phyloP scores from a whole-genome alignment of 2,113 vertebrate species.

The Leptodactylus fuscus region DNA sequence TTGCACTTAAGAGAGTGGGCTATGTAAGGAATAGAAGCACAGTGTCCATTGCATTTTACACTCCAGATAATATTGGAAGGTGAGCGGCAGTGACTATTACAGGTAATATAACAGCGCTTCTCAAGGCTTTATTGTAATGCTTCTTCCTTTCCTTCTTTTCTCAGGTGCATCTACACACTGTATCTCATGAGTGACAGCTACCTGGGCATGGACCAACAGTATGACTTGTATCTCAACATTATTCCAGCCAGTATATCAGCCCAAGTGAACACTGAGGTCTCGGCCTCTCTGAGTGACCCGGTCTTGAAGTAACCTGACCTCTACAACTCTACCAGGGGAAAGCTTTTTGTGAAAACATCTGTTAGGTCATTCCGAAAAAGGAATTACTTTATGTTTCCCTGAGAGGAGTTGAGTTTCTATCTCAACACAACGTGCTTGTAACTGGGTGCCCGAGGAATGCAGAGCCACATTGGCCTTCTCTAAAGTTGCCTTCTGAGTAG shows the following conservation, averaged over 20 bases:
- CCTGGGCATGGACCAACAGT: slow-evolving; percentile 97
- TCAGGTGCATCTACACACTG: slow-evolving; percentile 93
- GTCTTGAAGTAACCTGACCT: slow-evolving; percentile 66
- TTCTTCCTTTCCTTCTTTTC: neutral
- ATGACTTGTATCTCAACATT: slow-evolving; percentile 89
- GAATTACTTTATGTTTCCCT: slow-evolving; percentile 68
- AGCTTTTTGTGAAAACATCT: slow-evolving; percentile 59
- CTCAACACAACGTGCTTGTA: slow-evolving; percentile 67
- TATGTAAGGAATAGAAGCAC: slow-evolving; percentile 79
- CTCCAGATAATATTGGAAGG: slow-evolving; percentile 89
- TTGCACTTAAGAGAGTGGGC: slow-evolving; percentile 92
- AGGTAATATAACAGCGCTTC: neutral
- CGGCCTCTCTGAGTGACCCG: slow-evolving; percentile 65
- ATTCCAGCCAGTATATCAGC: slow-evolving; percentile 72
- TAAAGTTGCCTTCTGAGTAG: slow-evolving; percentile 69
- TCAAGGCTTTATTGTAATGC: neutral
- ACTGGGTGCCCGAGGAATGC: slow-evolving; percentile 64
- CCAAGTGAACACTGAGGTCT: slow-evolving; percentile 76
- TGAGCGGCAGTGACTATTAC: slow-evolving; percentile 68
- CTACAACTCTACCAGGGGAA: slow-evolving; percentile 58
- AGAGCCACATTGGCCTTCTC: slow-evolving; percentile 72
- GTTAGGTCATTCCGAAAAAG: slow-evolving; percentile 61
- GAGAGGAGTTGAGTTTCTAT: slow-evolving; percentile 73
- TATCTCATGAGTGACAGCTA: slow-evolving; percentile 99
- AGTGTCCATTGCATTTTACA: slow-evolving; percentile 89